A percentile compares a stretch with the other conserved stretches of the same genome.
phyloP scores from a whole-genome alignment of 2,888 invertebrate species.

The Limenitis camilla region DNA sequence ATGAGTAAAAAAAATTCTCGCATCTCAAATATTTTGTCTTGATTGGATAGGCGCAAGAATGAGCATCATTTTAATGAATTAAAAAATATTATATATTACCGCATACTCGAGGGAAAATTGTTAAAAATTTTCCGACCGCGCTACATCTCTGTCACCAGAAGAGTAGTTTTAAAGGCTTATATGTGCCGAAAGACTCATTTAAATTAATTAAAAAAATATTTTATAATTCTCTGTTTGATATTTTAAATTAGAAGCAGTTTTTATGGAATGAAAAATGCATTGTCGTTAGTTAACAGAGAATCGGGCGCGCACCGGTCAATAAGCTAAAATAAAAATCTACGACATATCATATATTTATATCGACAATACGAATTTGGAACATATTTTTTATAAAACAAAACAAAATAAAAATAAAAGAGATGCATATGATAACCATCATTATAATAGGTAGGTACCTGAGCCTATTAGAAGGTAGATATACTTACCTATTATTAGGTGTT shows the following conservation, averaged over 20 bases:
- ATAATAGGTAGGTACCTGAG: too few species aligned
- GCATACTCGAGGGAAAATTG: constrained; percentile 54
- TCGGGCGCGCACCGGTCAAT: too few species aligned
- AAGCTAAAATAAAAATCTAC: too few species aligned
- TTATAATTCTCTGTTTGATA: constrained; percentile 2
- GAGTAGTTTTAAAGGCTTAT: constrained; percentile 25
- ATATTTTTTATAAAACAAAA: too few species aligned
- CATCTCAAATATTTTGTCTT: constrained; percentile 39
- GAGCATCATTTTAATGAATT: constrained; percentile 30
- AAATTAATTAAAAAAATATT: constrained; percentile 10
- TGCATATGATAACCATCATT: too few species aligned
- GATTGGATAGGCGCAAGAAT: constrained; percentile 58
- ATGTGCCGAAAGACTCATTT: constrained; percentile 10
- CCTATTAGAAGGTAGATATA: too few species aligned
- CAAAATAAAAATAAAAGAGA: too few species aligned
- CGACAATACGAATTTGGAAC: too few species aligned
- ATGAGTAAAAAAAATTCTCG: constrained; percentile 42
- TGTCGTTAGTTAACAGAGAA: constrained; percentile 1
- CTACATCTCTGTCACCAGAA: constrained; percentile 41
- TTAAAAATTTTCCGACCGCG: constrained; percentile 58
- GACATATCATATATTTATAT: too few species aligned
- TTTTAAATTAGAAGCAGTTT: constrained; percentile 2
- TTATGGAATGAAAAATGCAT: constrained; percentile 4
- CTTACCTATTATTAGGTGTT: too few species aligned
- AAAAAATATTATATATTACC: constrained; percentile 34